Conservation (phyloP, 2,888 invertebrate genomes). For the Cantharis flavilabris region DNA sequence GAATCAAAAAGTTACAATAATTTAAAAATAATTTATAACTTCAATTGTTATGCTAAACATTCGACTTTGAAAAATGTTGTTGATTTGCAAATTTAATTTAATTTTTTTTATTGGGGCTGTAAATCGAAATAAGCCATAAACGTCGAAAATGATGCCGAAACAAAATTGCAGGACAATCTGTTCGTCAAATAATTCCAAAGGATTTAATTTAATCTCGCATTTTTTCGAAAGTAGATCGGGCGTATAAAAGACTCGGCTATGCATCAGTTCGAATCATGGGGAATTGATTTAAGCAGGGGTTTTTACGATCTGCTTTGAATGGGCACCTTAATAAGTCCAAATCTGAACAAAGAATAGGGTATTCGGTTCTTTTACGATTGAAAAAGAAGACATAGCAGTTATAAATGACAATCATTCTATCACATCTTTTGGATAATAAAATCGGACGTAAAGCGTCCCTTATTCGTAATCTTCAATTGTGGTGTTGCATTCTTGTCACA, state of each 20-base stretch:
- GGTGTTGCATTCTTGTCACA: constrained; percentile 21
- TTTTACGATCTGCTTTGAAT: constrained; percentile 29
- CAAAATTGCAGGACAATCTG: constrained; percentile 2
- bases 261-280: constrained; percentile 12
- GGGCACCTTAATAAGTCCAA: constrained; percentile 25
- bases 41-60: not conserved
- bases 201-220: constrained; percentile 16
- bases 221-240: constrained; percentile 1
- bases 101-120: not conserved
- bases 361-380: constrained; percentile 18
- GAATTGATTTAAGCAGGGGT: constrained; percentile 21
- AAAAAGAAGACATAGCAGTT: constrained; percentile 28
- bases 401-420: constrained; percentile 37
- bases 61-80: not conserved
- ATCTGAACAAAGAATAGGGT: constrained; percentile 8
- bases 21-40: not conserved
- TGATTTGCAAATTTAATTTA: not conserved
- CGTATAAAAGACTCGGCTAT: constrained; percentile 11
- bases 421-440: constrained; percentile 34
- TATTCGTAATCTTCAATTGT: not conserved
- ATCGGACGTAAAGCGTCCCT: constrained; percentile 30
- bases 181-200: constrained; percentile 1
- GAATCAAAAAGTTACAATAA: constrained; percentile 2
- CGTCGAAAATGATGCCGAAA: not conserved
- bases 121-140: not conserved